phyloP scores from a whole-genome alignment of 2,888 invertebrate species.

The Dicycla oo region DNA sequence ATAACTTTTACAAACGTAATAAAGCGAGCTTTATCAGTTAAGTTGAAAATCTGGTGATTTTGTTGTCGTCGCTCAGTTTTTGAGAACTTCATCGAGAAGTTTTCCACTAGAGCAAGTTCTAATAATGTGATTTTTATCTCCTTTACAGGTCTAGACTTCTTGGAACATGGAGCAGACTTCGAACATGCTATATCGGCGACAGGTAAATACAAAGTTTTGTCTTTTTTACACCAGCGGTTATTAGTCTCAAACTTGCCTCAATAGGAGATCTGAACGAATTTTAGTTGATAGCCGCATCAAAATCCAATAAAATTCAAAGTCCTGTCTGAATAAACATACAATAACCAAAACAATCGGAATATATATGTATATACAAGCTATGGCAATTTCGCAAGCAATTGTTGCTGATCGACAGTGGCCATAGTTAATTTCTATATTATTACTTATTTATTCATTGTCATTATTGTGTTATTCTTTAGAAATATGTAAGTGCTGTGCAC shows the following conservation, averaged over 20 bases:
- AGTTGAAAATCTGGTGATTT: conserved; percentile 36
- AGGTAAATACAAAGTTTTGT: conserved; percentile 80
- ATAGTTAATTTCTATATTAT: no score
- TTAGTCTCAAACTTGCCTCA: not conserved
- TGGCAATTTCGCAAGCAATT: no score
- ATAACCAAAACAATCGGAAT: not conserved
- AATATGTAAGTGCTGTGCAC: no score
- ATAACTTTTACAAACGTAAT: conserved; percentile 63
- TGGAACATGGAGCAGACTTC: conserved; percentile 94
- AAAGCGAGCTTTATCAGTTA: conserved; percentile 74
- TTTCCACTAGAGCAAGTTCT: not conserved
- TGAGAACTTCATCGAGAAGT: not conserved
- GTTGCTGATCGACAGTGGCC: no score
- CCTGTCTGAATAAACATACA: not conserved
- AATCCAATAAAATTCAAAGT: not conserved
- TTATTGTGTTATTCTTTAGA: no score
- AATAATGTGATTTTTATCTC: conserved; percentile 45
- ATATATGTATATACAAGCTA: no score
- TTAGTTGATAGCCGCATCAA: not conserved
- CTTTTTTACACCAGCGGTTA: not conserved
- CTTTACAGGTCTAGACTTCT: conserved; percentile 93
- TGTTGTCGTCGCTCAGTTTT: not conserved
- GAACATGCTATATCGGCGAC: conserved; percentile 93
- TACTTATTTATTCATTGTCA: no score
- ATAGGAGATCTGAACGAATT: not conserved